Evolutionary conservation across 2,888 invertebrate species (phyloP), one percentile per base, ranked within the genome.

Genomic region (Thecophora atra): DNA sequence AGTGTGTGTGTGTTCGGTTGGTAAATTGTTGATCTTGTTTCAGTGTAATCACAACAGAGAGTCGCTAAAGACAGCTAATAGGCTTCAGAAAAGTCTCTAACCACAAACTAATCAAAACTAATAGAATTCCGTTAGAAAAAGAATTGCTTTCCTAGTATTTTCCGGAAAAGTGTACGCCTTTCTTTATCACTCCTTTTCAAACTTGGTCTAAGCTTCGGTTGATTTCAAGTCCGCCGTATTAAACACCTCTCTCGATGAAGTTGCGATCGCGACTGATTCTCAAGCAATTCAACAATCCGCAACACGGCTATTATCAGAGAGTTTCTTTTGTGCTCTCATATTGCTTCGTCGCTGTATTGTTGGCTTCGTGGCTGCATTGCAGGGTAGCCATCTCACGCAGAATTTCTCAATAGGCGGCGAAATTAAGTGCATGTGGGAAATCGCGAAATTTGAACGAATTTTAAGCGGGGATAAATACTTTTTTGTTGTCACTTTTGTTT

Each of bases 181-280:
- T 24, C 28, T 28, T 8, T 5, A 15, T 11, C 54, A 8, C 15
- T 58, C 13, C 26, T 58, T 58, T 58, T n/a, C 21, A 21, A n/a
- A 54, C 21, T 21, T 2, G 6, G 5, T 24, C 21, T 54, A n/a
- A 28, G 19, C 60, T 13, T 60, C 42, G 64, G 8, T 54, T 62
- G 19, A 21, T 1, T 64, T 42, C 21, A 62, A 17, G 30, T 24
- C 28, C 30, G 58, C 54, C 21, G 21, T 15, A 58, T 0, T 58
- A 15, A 5, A 77, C 78, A 81, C 81, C 80, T 79, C 70, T 78
- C 81, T 79, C 79, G 78, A 76, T 80, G 79, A 79, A 79, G 77
- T 71, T 80, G 80, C 81, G 83, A 84, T 83, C 83, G 76, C 81
- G 78, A 83, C 82, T 83, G 80, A 83, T 78, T 79, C 77, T 74